phyloP scores from a whole-genome alignment of 2,888 invertebrate genomes.

The Lasioglossum vierecki region DNA sequence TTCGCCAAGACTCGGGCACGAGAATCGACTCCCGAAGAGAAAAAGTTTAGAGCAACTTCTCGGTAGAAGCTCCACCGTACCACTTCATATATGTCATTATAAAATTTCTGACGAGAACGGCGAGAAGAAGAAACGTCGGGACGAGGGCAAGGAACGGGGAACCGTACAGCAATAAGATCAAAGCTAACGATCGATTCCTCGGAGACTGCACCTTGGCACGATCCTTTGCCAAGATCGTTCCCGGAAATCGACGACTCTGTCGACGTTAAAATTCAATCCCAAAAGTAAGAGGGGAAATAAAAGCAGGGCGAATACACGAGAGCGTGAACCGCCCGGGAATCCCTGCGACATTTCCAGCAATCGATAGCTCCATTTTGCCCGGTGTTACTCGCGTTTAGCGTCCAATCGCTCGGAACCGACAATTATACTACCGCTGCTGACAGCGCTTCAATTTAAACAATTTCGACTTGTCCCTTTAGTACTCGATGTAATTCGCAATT shows the following conservation, averaged over 20 bases:
- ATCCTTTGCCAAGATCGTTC: constrained; percentile 67
- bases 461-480: neutral
- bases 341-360: constrained; percentile 23
- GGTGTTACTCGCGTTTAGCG: neutral
- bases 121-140: constrained; percentile 31
- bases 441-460: neutral
- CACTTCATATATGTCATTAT: constrained; percentile 17
- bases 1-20: neutral
- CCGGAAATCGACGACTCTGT: constrained; percentile 74
- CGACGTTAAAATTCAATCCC: constrained; percentile 72
- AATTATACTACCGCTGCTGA: constrained; percentile 8
- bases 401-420: neutral
- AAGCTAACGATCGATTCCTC: constrained; percentile 67
- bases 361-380: constrained; percentile 37
- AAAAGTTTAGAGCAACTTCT: neutral
- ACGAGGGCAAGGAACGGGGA: constrained; percentile 27
- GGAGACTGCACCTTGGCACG: constrained; percentile 71
- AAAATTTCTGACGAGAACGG: constrained; percentile 30
- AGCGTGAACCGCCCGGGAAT: constrained; percentile 40
- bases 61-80: neutral
- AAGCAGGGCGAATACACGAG: constrained; percentile 34
- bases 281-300: constrained; percentile 52
- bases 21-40: neutral
- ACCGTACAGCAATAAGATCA: constrained; percentile 48
- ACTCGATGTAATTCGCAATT: neutral